Conservation (phyloP, 2,888 invertebrate species). For the Ornithoptera alexandrae region DNA sequence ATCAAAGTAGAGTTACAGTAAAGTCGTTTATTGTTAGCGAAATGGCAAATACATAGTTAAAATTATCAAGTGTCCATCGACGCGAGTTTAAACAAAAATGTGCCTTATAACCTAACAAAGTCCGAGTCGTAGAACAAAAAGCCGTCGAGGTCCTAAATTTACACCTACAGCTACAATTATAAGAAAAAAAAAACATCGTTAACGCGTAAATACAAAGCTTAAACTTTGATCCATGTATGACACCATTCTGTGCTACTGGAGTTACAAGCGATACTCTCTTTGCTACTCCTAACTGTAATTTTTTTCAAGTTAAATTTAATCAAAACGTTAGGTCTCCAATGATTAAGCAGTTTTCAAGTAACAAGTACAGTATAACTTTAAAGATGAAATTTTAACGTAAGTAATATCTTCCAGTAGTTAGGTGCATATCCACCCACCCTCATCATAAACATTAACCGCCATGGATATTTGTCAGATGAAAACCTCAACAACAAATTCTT, state of each 20-base stretch:
- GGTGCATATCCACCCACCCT: background rate
- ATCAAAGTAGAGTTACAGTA: slow-evolving; percentile 37
- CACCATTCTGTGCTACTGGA: background rate
- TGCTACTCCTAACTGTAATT: background rate
- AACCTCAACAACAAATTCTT: slow-evolving; percentile 32
- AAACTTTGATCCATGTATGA: slow-evolving; percentile 3
- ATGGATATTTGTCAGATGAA: slow-evolving; percentile 52
- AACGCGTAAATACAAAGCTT: slow-evolving; percentile 56
- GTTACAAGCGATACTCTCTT: background rate
- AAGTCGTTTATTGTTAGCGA: slow-evolving; percentile 63
- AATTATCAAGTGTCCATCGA: slow-evolving; percentile 38
- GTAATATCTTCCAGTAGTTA: background rate
- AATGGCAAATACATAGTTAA: slow-evolving; percentile 59
- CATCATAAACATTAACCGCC: slow-evolving; percentile 54
- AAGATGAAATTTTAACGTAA: background rate
- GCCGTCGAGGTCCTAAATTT: slow-evolving; percentile 9
- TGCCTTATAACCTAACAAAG: slow-evolving; percentile 43
- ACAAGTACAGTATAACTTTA: no score
- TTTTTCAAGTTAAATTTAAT: no score
- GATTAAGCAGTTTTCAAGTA: no score
- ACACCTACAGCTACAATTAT: slow-evolving; percentile 10
- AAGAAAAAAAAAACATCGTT: slow-evolving; percentile 32
- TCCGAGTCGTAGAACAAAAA: slow-evolving; percentile 26
- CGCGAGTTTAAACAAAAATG: slow-evolving; percentile 41
- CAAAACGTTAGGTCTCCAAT: no score